Percentiles rank a stretch among this genome's conserved stretches.
Conservation (phyloP, 1,140 invertebrate genomes). For the Drosophila mauritiana region DNA sequence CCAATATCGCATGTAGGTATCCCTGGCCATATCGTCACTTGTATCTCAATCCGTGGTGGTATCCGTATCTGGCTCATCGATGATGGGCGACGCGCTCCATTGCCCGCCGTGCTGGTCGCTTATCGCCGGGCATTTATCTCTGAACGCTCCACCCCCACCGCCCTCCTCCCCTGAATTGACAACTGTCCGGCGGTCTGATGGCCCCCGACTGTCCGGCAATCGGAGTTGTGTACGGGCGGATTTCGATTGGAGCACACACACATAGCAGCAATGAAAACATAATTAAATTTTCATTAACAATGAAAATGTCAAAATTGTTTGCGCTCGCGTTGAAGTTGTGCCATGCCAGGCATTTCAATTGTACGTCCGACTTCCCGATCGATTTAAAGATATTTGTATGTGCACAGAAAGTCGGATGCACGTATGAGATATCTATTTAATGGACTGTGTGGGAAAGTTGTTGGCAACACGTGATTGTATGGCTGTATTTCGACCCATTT, state of each 20-base stretch:
- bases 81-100: slow-evolving; percentile 24
- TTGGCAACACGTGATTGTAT: slow-evolving; percentile 27
- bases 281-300: slow-evolving; percentile 83
- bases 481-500: slow-evolving; percentile 40
- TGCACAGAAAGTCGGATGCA: slow-evolving; percentile 18
- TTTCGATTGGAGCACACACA: slow-evolving; percentile 25
- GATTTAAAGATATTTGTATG: slow-evolving; percentile 47
- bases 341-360: slow-evolving; percentile 55
- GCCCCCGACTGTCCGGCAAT: not conserved
- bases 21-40: slow-evolving; percentile 1
- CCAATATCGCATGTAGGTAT: slow-evolving; percentile 15
- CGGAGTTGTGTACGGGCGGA: slow-evolving; percentile 9
- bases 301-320: slow-evolving; percentile 73
- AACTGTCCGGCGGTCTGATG: slow-evolving; percentile 9
- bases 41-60: slow-evolving; percentile 2
- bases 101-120: slow-evolving; percentile 15
- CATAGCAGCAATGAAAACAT: slow-evolving; percentile 56
- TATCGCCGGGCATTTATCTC: slow-evolving; percentile 46
- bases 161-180: not conserved
- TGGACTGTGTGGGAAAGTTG: slow-evolving; percentile 43
- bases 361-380: slow-evolving; percentile 38
- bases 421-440: slow-evolving; percentile 38
- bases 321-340: slow-evolving; percentile 32
- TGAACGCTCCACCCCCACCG: not conserved
- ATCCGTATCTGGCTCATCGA: slow-evolving; percentile 28